Percentiles rank a stretch among this genome's conserved stretches.
Conservation (phyloP, 2,797 vertebrate genomes). For the Esox lucius region DNA sequence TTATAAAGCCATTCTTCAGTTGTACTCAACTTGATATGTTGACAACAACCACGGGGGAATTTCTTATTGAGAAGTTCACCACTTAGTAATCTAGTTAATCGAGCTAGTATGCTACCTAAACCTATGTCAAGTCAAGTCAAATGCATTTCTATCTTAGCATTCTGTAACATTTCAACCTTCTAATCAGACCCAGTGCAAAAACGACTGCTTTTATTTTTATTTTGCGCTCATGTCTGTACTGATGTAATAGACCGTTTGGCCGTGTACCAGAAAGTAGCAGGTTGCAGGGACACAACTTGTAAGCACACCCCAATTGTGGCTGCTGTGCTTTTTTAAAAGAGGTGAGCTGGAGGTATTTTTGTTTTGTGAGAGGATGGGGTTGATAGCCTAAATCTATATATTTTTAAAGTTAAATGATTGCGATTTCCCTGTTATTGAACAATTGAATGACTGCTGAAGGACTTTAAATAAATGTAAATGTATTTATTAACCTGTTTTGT, state of each 20-base stretch:
- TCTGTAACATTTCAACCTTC: not conserved
- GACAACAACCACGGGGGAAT: constrained; percentile 22
- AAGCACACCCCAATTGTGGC: constrained; percentile 13
- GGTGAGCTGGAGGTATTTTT: constrained; percentile 27
- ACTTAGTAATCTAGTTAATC: not conserved
- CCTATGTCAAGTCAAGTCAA: not conserved
- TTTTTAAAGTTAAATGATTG: constrained; percentile 62
- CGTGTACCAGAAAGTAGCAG: not conserved
- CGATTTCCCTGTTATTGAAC: constrained; percentile 53
- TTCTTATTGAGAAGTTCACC: not conserved
- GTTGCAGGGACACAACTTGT: constrained; percentile 14
- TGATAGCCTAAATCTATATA: constrained; percentile 22
- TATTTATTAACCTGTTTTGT: constrained; percentile 71
- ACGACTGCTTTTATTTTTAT: constrained; percentile 15
- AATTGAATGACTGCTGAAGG: constrained; percentile 52
- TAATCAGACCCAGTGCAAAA: constrained; percentile 1
- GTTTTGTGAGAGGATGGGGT: constrained; percentile 32
- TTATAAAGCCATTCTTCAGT: constrained; percentile 8
- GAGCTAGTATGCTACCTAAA: not conserved
- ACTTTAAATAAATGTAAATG: constrained; percentile 68
- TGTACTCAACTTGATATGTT: constrained; percentile 10
- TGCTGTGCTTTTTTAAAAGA: constrained; percentile 11
- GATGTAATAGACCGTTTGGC: constrained; percentile 5
- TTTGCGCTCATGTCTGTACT: constrained; percentile 14
- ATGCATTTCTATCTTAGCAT: not conserved